Conservation (phyloP, 1,140 invertebrate species). For the Lordiphosa stackelbergi region DNA sequence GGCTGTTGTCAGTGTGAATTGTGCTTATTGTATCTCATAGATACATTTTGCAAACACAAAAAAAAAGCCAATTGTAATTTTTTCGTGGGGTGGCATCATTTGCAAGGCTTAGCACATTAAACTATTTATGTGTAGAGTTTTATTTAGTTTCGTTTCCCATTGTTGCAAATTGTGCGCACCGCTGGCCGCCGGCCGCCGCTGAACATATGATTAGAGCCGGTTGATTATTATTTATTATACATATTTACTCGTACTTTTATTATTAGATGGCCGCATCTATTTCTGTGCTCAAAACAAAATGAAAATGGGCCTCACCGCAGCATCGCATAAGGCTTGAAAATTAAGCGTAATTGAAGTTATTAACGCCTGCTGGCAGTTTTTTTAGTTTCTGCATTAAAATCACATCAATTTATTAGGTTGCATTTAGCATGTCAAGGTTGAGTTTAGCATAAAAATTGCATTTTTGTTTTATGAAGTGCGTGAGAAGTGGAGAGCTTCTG, state of each 20-base stretch:
- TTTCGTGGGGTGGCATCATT: conserved; percentile 62
- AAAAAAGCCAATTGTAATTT: conserved; percentile 44
- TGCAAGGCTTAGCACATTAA: conserved; percentile 70
- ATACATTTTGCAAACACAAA: conserved; percentile 45
- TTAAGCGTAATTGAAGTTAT: conserved; percentile 67
- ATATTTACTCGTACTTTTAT: conserved; percentile 53
- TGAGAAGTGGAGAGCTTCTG: conserved; percentile 24
- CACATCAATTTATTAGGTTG: conserved; percentile 64
- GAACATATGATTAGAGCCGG: conserved; percentile 65
- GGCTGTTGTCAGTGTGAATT: conserved; percentile 56
- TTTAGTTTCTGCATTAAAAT: conserved; percentile 55
- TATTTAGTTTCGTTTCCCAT: conserved; percentile 34
- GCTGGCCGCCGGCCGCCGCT: conserved; percentile 5
- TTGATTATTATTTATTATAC: conserved; percentile 70
- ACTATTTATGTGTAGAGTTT: conserved; percentile 71
- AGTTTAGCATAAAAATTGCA: conserved; percentile 63
- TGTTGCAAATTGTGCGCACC: conserved; percentile 6
- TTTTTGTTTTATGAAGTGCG: conserved; percentile 53
- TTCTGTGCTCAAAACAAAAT: conserved; percentile 36
- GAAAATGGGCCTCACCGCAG: conserved; percentile 6
- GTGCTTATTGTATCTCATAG: conserved; percentile 67
- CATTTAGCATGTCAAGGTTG: conserved; percentile 61
- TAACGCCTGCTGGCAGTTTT: conserved; percentile 22
- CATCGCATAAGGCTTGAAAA: conserved; percentile 32
- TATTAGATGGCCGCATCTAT: conserved; percentile 65